Percentiles rank a stretch among this genome's conserved stretches.
Conservation (phyloP, 64 coral and sea anemone genomes). For the Cladopsammia gracilis region DNA sequence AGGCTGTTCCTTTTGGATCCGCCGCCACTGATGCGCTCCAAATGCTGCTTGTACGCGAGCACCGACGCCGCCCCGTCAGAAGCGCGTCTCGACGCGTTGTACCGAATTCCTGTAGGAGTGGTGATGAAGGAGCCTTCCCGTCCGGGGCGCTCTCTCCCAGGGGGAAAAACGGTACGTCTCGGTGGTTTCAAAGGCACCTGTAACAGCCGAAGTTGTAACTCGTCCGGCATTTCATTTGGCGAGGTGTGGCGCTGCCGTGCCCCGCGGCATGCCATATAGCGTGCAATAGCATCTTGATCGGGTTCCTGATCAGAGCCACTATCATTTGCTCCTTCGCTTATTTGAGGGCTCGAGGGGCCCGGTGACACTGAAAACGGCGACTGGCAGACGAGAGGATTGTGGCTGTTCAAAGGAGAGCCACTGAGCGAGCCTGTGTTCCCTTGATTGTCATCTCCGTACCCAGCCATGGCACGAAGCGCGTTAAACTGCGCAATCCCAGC, state of each 20-base stretch:
- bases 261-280: slow-evolving; percentile 86
- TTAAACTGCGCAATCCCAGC: slow-evolving; percentile 97
- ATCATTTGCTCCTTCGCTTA: slow-evolving; percentile 90
- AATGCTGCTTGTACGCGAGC: slow-evolving; percentile 95
- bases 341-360: slow-evolving; percentile 88
- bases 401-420: slow-evolving; percentile 33
- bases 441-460: slow-evolving; percentile 10
- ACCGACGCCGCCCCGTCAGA: slow-evolving; percentile 94
- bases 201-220: slow-evolving; percentile 82
- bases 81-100: slow-evolving; percentile 86
- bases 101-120: slow-evolving; percentile 85
- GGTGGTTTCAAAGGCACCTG: slow-evolving; percentile 89
- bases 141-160: slow-evolving; percentile 76
- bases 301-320: slow-evolving; percentile 99
- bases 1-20: slow-evolving; percentile 88
- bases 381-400: slow-evolving; percentile 35
- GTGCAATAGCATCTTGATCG: slow-evolving; percentile 93
- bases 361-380: slow-evolving; percentile 75
- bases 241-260: slow-evolving; percentile 91
- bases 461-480: slow-evolving; percentile 80
- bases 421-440: slow-evolving; percentile 40
- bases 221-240: slow-evolving; percentile 90
- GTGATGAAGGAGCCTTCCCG: slow-evolving; percentile 79
- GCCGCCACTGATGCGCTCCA: slow-evolving; percentile 84
- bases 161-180: slow-evolving; percentile 75